These are phyloP conservation scores for Sinohyriopsis cumingii DNA, from an alignment of 2,888 invertebrate genomes.

Conservation along the genomic window DNA sequence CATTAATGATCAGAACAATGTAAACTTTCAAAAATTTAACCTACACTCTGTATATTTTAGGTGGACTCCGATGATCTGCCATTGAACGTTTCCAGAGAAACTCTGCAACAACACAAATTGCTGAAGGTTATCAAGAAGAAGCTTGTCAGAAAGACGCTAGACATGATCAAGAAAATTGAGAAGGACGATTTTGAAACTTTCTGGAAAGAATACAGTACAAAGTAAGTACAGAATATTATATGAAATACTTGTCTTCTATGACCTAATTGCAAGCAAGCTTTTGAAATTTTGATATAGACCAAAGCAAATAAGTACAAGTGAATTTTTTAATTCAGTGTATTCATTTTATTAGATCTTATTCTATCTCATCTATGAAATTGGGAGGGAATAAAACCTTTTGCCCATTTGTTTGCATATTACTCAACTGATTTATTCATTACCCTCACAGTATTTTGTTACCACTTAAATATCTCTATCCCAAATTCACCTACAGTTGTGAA, in stretches of 20 bases:
- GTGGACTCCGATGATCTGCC: slow-evolving; percentile 98
- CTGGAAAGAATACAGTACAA: slow-evolving; percentile 99
- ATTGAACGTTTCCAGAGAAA: slow-evolving; percentile 97
- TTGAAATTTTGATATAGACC: background rate
- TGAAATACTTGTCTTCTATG: background rate
- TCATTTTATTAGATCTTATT: no score
- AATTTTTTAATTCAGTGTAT: no score
- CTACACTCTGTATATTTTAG: slow-evolving; percentile 33
- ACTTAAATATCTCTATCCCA: no score
- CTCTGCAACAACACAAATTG: slow-evolving; percentile 97
- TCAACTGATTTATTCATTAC: no score
- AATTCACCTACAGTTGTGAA: no score
- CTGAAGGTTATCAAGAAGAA: slow-evolving; percentile 99
- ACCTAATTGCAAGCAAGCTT: background rate
- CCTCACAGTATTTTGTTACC: no score
- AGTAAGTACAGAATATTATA: slow-evolving; percentile 75
- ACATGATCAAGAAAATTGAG: slow-evolving; percentile 97
- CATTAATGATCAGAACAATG: no score
- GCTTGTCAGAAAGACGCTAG: slow-evolving; percentile 94
- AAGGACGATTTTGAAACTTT: slow-evolving; percentile 91
- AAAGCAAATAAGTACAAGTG: background rate
- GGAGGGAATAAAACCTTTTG: no score
- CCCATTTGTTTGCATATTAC: no score
- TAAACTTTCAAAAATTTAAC: no score
- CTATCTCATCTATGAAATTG: no score